These are phyloP conservation scores for Akabosia matsudoensis DNA, from an alignment of 1,140 invertebrate genomes.

Conservation along the genomic window DNA sequence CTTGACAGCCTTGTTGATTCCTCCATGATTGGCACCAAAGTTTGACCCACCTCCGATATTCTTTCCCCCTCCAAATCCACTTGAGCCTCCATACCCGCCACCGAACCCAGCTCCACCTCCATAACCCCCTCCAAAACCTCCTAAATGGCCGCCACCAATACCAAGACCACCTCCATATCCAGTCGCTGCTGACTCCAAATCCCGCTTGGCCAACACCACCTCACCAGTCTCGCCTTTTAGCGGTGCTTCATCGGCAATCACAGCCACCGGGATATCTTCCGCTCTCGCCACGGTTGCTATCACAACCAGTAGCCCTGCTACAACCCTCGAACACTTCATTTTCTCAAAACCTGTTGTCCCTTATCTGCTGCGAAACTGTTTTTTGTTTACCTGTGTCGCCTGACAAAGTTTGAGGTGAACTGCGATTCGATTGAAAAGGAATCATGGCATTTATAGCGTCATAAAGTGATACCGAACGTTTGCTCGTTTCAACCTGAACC, in stretches of 20 bases:
- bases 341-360: neutral
- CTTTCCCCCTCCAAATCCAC: slow-evolving; percentile 28
- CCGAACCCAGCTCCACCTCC: slow-evolving; percentile 24
- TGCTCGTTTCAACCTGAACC: neutral
- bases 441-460: slow-evolving; percentile 18
- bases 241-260: neutral
- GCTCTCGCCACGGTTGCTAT: neutral
- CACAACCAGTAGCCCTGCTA: neutral
- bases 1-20: slow-evolving; percentile 36
- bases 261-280: neutral
- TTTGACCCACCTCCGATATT: slow-evolving; percentile 28
- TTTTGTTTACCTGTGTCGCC: neutral
- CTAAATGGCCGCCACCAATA: slow-evolving; percentile 29
- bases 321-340: neutral
- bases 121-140: slow-evolving; percentile 20
- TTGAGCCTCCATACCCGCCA: slow-evolving; percentile 22
- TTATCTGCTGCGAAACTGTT: neutral
- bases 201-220: slow-evolving; percentile 25
- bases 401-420: neutral
- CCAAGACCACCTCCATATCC: slow-evolving; percentile 31
- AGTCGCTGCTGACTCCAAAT: slow-evolving; percentile 38
- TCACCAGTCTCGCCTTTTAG: neutral
- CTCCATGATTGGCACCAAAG: slow-evolving; percentile 34
- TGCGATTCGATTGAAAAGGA: neutral
- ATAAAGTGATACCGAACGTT: too few relatives aligned